Conservation (phyloP, 2,113 vertebrate species). For the Rhinichthys klamathensis region DNA sequence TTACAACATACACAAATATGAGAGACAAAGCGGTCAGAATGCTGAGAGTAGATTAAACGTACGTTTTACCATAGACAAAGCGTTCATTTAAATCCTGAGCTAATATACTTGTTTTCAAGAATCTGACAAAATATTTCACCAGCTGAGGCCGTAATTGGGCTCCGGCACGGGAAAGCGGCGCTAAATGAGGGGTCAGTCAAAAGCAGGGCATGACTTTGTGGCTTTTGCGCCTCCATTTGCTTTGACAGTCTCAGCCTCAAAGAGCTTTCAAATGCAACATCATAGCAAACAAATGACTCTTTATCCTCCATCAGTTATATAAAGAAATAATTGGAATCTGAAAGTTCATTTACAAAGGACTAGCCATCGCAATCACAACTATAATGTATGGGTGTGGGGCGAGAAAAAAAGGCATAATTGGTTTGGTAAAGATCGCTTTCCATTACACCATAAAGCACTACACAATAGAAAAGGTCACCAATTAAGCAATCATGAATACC, state of each 20-base stretch:
- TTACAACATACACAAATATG: not conserved
- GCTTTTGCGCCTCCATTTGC: slow-evolving; percentile 90
- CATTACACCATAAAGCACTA: slow-evolving; percentile 99
- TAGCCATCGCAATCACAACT: slow-evolving; percentile 99
- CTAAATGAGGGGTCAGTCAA: slow-evolving; percentile 90
- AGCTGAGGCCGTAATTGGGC: slow-evolving; percentile 85
- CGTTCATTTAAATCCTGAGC: slow-evolving; percentile 61
- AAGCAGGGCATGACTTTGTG: slow-evolving; percentile 89
- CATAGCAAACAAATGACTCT: slow-evolving; percentile 97
- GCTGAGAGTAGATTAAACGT: not conserved
- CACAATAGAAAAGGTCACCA: slow-evolving; percentile 99
- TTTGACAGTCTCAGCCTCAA: slow-evolving; percentile 86
- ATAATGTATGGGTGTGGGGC: slow-evolving; percentile 91
- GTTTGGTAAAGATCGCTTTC: slow-evolving; percentile 99
- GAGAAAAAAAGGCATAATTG: slow-evolving; percentile 98
- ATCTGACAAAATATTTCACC: slow-evolving; percentile 98
- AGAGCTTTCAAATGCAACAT: slow-evolving; percentile 91
- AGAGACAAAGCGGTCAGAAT: not conserved
- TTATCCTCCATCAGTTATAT: slow-evolving; percentile 92
- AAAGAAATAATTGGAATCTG: slow-evolving; percentile 90
- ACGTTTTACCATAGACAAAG: slow-evolving; percentile 44
- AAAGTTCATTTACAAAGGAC: slow-evolving; percentile 99
- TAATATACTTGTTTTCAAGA: slow-evolving; percentile 87
- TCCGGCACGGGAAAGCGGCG: slow-evolving; percentile 81
- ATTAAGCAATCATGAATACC: slow-evolving; percentile 99